These are phyloP conservation scores for Aegypius monachus DNA, from an alignment of 2,113 vertebrate species.

Conservation along the genomic window DNA sequence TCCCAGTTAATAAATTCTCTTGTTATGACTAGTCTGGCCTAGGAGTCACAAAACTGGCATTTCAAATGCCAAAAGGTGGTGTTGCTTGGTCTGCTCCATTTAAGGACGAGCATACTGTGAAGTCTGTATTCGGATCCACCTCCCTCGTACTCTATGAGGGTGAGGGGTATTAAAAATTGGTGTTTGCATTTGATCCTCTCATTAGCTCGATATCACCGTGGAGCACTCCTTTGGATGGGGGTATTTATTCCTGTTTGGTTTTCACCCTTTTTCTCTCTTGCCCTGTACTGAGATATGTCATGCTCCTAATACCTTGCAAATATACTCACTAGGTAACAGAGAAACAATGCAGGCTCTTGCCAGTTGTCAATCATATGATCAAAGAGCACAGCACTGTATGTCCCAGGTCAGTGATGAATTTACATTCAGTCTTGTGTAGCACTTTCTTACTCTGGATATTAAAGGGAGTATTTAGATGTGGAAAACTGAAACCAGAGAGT, in stretches of 20 bases:
- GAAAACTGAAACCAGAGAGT: neutral
- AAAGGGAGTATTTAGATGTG: neutral
- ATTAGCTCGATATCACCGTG: neutral
- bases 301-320: conserved; percentile 42
- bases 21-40: neutral
- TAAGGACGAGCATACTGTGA: neutral
- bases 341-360: conserved; percentile 55
- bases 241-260: neutral
- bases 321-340: conserved; percentile 60
- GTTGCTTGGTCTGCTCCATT: neutral
- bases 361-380: conserved; percentile 41
- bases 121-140: neutral
- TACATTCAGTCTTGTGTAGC: neutral
- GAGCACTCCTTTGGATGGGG: neutral
- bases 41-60: neutral
- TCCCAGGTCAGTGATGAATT: neutral
- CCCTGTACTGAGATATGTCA: neutral
- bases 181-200: neutral
- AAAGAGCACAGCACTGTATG: neutral
- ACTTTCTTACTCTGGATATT: neutral
- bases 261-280: neutral
- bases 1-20: neutral
- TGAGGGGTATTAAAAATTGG: neutral
- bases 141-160: neutral
- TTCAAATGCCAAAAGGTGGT: neutral